A percentile compares a stretch with the other conserved stretches of the same genome.
Conservation (phyloP, 2,797 vertebrate genomes). For the Trachops cirrhosus region DNA sequence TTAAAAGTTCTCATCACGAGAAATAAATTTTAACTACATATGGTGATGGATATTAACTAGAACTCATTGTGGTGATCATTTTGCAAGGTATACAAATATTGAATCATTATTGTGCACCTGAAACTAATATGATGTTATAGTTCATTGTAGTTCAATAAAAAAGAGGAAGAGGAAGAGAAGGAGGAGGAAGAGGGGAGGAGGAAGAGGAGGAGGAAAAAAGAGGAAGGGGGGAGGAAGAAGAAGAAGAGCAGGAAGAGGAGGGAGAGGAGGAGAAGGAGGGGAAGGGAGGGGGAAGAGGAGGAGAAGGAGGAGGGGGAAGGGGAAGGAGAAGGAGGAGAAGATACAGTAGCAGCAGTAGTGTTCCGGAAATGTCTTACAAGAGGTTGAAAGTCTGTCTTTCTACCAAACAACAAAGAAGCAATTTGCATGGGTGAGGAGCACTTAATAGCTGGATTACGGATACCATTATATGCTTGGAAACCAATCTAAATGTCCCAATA, state of each 20-base stretch:
- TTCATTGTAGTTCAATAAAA: not conserved
- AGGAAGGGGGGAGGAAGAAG: not conserved
- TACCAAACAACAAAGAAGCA: constrained; percentile 1
- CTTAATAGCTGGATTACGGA: not conserved
- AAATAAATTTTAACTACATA: not conserved
- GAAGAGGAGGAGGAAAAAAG: not conserved
- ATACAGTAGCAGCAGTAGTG: not conserved
- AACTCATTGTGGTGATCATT: not conserved
- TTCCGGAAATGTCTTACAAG: not conserved
- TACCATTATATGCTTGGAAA: not conserved
- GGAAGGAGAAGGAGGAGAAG: not conserved
- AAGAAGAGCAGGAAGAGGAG: not conserved
- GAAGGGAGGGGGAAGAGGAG: not conserved
- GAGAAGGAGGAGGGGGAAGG: not conserved
- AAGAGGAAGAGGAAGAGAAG: not conserved
- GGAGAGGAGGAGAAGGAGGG: not conserved
- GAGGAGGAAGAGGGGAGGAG: not conserved
- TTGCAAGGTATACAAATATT: not conserved
- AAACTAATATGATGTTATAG: not conserved
- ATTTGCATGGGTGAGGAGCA: not conserved
- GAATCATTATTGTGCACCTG: not conserved
- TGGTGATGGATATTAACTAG: not conserved
- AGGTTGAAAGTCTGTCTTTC: not conserved
- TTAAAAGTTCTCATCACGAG: not conserved
- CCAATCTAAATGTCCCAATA: not conserved